These are phyloP conservation scores for Noctua janthina DNA, from an alignment of 2,888 invertebrate genomes.

Conservation along the genomic window DNA sequence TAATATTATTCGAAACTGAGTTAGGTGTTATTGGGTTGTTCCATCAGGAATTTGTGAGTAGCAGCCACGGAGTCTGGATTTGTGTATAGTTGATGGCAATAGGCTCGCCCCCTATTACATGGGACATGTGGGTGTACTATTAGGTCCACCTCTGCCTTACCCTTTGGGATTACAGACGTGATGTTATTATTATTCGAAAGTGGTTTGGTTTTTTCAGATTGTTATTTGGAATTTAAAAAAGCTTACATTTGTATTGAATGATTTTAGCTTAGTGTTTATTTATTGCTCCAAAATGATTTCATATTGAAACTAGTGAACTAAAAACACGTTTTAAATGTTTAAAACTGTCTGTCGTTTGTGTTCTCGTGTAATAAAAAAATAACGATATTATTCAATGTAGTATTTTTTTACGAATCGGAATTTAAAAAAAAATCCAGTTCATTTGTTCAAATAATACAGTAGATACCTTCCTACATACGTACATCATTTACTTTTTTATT, in stretches of 20 bases:
- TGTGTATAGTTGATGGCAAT: background rate
- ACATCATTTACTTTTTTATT: background rate
- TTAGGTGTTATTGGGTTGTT: background rate
- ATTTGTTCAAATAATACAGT: background rate
- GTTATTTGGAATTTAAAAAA: background rate
- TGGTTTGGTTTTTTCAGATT: background rate
- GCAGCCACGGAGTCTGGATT: background rate
- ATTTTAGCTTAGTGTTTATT: background rate
- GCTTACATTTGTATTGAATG: background rate
- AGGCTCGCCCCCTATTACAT: background rate
- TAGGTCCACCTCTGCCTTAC: background rate
- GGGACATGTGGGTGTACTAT: background rate
- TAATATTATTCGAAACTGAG: background rate
- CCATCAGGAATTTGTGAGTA: background rate
- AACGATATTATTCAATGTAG: background rate
- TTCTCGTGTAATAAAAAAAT: background rate
- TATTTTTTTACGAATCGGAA: background rate
- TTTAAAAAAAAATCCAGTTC: background rate
- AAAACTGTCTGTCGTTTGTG: background rate
- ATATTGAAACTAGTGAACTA: background rate
- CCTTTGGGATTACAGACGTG: background rate
- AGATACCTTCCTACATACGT: background rate
- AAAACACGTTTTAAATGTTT: background rate
- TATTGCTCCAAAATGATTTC: background rate
- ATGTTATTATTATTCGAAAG: background rate